phyloP scores from a whole-genome alignment of 2,113 vertebrate genomes.

The Aplodontia rufa region DNA sequence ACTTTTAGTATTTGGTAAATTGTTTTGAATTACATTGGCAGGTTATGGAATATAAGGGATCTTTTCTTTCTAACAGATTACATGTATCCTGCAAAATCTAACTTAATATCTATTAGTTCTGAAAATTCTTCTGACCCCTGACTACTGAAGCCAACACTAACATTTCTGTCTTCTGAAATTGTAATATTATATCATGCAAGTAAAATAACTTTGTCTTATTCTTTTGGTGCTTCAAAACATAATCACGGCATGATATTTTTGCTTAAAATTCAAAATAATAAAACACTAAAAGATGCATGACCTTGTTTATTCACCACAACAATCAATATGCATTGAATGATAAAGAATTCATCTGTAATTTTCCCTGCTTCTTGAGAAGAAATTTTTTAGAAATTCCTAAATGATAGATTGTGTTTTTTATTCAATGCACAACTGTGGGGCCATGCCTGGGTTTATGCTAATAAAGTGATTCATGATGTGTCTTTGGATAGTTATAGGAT shows the following conservation, averaged over 20 bases:
- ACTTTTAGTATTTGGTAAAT: neutral
- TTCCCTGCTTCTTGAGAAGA: neutral
- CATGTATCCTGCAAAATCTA: neutral
- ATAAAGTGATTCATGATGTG: neutral
- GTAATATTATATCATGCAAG: neutral
- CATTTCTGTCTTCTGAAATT: neutral
- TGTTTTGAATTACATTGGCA: neutral
- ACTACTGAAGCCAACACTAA: neutral
- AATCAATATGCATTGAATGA: neutral
- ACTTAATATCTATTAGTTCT: neutral
- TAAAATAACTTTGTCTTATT: neutral
- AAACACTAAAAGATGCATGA: neutral
- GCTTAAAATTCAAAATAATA: neutral
- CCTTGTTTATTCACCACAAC: neutral
- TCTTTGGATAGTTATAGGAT: neutral
- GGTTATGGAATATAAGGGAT: neutral
- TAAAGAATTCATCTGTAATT: neutral
- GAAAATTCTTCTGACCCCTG: neutral
- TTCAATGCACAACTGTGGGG: neutral
- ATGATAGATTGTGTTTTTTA: neutral
- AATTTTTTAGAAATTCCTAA: neutral
- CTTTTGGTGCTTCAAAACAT: neutral
- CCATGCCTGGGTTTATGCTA: neutral
- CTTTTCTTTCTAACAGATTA: neutral
- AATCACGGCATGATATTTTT: neutral